Evolutionary conservation across 2,797 vertebrate species (phyloP).

Genomic region (Sphenopsis melanotis): DNA sequence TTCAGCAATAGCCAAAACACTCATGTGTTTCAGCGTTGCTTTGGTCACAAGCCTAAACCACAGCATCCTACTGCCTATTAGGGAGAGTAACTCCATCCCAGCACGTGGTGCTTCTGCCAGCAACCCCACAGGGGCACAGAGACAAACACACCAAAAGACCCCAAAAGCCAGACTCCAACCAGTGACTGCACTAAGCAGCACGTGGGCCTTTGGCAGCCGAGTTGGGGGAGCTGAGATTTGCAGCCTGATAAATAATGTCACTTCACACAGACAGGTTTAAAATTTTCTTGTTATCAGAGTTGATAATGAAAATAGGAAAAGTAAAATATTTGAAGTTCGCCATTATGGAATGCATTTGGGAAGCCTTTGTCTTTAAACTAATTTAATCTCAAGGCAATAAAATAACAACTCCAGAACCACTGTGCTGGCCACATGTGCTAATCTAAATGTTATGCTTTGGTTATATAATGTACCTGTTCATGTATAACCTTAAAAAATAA

Average conservation of each 20-base stretch:
- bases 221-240: neutral
- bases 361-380: neutral
- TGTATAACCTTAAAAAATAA: neutral
- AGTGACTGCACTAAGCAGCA: neutral
- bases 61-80: neutral
- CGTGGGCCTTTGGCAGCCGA: neutral
- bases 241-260: neutral
- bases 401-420: neutral
- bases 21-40: rapidly evolving
- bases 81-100: neutral
- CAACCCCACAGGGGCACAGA: neutral
- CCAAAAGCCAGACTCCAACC: neutral
- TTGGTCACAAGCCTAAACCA: neutral
- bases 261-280: neutral
- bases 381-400: neutral
- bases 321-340: neutral
- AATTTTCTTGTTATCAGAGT: neutral
- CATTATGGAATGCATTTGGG: neutral
- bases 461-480: neutral
- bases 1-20: neutral
- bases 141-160: neutral
- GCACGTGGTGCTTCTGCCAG: rapidly evolving
- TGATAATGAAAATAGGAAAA: neutral
- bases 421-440: neutral
- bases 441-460: neutral